phyloP scores from a whole-genome alignment of 1,140 invertebrate genomes.

The Neodiprion pinetum region DNA sequence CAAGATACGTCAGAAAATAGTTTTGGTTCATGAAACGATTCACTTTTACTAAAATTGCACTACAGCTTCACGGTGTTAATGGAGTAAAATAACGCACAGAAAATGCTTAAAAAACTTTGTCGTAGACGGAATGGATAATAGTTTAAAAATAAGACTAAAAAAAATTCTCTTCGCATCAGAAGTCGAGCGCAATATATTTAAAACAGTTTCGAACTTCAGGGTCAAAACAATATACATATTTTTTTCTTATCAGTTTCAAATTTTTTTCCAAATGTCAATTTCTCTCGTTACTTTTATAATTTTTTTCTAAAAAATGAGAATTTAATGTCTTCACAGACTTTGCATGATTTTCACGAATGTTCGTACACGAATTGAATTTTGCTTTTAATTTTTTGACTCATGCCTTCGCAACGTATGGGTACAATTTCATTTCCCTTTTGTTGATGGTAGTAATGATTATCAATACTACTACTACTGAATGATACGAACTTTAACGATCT shows the following conservation, averaged over 20 bases:
- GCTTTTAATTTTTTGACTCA: too few relatives aligned
- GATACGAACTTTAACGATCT: too few relatives aligned
- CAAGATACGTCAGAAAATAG: neutral
- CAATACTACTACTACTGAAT: too few relatives aligned
- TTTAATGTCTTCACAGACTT: too few relatives aligned
- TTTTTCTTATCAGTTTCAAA: neutral
- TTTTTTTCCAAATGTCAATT: too few relatives aligned
- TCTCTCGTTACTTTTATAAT: too few relatives aligned
- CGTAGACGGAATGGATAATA: neutral
- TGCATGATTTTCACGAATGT: too few relatives aligned
- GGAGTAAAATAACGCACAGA: constrained; percentile 6
- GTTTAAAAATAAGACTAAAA: neutral
- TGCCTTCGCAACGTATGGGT: too few relatives aligned
- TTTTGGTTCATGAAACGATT: neutral
- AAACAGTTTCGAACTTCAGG: neutral
- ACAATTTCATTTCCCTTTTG: too few relatives aligned
- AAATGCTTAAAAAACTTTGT: constrained; percentile 8
- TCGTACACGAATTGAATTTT: too few relatives aligned
- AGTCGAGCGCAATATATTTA: neutral
- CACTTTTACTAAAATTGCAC: neutral
- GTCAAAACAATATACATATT: neutral
- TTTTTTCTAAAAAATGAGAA: too few relatives aligned
- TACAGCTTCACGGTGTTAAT: neutral
- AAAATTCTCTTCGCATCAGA: neutral
- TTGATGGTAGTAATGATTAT: too few relatives aligned